Percentiles rank a stretch among this genome's conserved stretches.
Conservation (phyloP, 1,140 invertebrate species). For the Globodera rostochiensis region DNA sequence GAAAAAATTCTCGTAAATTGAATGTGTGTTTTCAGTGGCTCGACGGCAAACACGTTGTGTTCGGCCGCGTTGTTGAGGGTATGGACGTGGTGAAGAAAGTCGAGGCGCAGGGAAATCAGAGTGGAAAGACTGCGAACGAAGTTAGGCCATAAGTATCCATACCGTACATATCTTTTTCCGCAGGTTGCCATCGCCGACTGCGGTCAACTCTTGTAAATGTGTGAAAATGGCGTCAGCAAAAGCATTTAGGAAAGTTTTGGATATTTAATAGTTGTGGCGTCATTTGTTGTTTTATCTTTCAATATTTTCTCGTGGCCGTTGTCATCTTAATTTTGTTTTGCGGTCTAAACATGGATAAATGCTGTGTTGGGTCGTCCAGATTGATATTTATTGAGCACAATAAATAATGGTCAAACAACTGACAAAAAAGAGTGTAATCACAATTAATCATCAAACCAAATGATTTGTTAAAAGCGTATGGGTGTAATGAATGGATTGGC, state of each 20-base stretch:
- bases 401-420: too few relatives aligned
- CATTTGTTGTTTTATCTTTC: too few relatives aligned
- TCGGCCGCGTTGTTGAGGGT: conserved; percentile 87
- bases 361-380: conserved; percentile 23
- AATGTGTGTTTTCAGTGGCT: conserved; percentile 50
- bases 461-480: too few relatives aligned
- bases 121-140: conserved; percentile 43
- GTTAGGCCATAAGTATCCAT: background rate
- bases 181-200: conserved; percentile 45
- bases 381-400: too few relatives aligned
- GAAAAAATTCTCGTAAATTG: background rate
- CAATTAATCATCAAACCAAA: too few relatives aligned
- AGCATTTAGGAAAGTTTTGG: too few relatives aligned
- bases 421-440: too few relatives aligned
- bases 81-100: conserved; percentile 87
- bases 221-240: background rate
- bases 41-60: conserved; percentile 68
- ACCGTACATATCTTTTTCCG: background rate
- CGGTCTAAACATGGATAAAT: too few relatives aligned
- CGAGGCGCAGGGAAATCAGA: conserved; percentile 70
- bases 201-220: conserved; percentile 32
- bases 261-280: too few relatives aligned
- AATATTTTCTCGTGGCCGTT: too few relatives aligned
- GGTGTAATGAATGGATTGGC: too few relatives aligned
- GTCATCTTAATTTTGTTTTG: too few relatives aligned